These are phyloP conservation scores for Coelopa pilipes DNA, from an alignment of 2,888 invertebrate species.

Conservation along the genomic window DNA sequence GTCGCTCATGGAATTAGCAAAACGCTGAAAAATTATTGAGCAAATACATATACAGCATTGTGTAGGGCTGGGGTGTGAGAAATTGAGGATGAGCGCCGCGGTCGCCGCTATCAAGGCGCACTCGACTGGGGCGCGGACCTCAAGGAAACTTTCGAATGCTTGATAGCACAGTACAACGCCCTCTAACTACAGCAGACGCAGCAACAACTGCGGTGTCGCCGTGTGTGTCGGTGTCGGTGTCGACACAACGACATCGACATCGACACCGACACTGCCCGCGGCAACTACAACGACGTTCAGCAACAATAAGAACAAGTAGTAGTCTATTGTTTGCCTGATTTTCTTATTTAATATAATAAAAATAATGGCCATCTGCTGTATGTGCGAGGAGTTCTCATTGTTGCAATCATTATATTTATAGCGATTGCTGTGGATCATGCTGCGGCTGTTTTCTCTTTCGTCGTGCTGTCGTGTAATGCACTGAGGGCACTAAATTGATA, in stretches of 20 bases:
- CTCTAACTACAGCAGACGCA: conserved; percentile 38
- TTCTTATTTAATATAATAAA: conserved; percentile 33
- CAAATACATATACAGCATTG: conserved; percentile 12
- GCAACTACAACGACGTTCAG: conserved; percentile 21
- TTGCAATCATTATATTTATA: conserved; percentile 16
- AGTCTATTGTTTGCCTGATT: conserved; percentile 30
- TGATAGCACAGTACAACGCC: conserved; percentile 45
- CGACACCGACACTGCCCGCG: not conserved
- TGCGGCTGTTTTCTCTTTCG: not conserved
- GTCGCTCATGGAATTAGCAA: too few relatives aligned
- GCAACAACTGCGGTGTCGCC: not conserved
- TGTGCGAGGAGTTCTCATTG: conserved; percentile 16
- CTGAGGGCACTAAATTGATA: conserved; percentile 29
- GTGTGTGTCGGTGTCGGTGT: not conserved
- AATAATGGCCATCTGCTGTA: conserved; percentile 22
- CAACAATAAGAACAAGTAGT: not conserved
- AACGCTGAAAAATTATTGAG: not conserved
- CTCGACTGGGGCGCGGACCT: conserved; percentile 11
- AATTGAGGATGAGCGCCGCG: conserved; percentile 23
- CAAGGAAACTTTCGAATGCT: conserved; percentile 25
- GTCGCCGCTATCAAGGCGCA: conserved; percentile 14
- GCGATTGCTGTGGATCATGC: not conserved
- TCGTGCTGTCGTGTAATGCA: not conserved
- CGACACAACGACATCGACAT: not conserved
- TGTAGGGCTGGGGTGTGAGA: conserved; percentile 41